A percentile compares a stretch with the other conserved stretches of the same genome.
phyloP scores from a whole-genome alignment of 2,888 invertebrate species.

The Rhaphigaster nebulosa region DNA sequence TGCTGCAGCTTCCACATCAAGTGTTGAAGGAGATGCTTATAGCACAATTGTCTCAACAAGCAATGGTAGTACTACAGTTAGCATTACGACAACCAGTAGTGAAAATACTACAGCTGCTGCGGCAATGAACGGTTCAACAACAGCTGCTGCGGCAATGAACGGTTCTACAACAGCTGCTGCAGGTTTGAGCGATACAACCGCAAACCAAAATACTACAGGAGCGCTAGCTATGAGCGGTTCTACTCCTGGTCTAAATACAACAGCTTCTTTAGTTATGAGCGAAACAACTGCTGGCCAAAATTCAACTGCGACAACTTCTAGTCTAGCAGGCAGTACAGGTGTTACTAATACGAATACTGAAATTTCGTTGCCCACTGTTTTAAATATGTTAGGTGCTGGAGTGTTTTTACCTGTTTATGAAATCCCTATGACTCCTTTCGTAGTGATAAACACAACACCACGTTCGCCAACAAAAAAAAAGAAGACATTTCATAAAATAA shows the following conservation, averaged over 20 bases:
- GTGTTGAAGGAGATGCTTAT: background rate
- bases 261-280: background rate
- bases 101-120: background rate
- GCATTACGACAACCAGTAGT: background rate
- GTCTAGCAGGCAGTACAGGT: background rate
- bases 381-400: slow-evolving; percentile 1
- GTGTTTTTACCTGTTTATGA: background rate
- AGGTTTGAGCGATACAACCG: background rate
- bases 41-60: background rate
- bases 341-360: background rate
- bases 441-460: background rate
- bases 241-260: background rate
- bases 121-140: background rate
- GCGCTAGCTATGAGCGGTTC: background rate
- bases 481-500: background rate
- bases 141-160: background rate
- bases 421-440: background rate
- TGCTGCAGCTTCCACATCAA: background rate
- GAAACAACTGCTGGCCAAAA: background rate
- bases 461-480: background rate
- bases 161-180: background rate
- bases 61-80: background rate
- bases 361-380: background rate
- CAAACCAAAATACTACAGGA: background rate
- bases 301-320: background rate